Evolutionary conservation across 2,888 invertebrate genomes (phyloP).

Genomic region (Meiosimyza decipiens): DNA sequence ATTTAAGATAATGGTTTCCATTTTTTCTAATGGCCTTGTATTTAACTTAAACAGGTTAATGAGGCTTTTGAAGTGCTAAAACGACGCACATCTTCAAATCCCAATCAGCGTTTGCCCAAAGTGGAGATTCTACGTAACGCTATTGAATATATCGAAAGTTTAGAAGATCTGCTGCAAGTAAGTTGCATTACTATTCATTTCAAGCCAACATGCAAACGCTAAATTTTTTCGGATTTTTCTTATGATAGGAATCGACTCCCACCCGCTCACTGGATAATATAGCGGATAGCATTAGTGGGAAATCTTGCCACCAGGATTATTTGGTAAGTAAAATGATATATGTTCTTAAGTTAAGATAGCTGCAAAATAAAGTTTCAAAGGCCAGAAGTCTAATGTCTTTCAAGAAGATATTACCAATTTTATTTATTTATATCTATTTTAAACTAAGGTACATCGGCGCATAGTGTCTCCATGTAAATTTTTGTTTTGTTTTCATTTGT

Average conservation of each 20-base stretch:
- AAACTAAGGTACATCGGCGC: no score
- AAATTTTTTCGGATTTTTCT: conserved; percentile 22
- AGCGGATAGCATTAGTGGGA: conserved; percentile 60
- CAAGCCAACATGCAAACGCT: not conserved
- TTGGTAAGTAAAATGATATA: conserved; percentile 59
- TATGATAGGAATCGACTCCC: conserved; percentile 62
- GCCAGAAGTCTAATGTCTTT: no score
- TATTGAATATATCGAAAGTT: conserved; percentile 95
- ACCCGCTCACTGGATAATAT: conserved; percentile 62
- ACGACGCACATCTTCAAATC: conserved; percentile 91
- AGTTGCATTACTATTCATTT: conserved; percentile 21
- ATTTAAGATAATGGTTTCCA: conserved; percentile 24
- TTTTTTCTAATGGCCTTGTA: conserved; percentile 41
- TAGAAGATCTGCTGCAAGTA: conserved; percentile 84
- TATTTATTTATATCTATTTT: no score
- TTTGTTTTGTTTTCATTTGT: conserved; percentile 4
- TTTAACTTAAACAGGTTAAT: conserved; percentile 77
- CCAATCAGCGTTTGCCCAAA: conserved; percentile 96
- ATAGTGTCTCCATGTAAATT: no score
- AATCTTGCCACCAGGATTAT: conserved; percentile 64
- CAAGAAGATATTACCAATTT: no score
- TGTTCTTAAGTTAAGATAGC: not conserved
- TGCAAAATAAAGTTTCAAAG: no score
- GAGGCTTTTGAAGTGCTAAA: conserved; percentile 97
- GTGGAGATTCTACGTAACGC: conserved; percentile 97